Evolutionary conservation across 2,113 vertebrate genomes (phyloP).

Genomic region (Mungos mungo): DNA sequence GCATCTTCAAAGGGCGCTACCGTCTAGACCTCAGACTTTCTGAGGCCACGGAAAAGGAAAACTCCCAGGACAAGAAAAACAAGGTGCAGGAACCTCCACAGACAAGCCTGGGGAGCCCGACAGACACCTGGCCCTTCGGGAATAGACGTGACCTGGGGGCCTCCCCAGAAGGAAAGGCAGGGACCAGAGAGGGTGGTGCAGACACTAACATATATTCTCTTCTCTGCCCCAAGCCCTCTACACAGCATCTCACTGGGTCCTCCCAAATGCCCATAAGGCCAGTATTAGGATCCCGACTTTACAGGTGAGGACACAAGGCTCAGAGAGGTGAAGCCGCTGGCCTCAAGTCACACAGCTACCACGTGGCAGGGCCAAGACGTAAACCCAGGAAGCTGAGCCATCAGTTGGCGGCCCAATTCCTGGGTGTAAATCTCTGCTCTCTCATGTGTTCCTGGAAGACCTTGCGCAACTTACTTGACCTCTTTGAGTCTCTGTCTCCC

Average conservation of each 20-base stretch:
- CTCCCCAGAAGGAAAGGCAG: fast-evolving
- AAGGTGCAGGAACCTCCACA: not conserved
- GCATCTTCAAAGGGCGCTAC: not conserved
- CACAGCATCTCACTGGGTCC: not conserved
- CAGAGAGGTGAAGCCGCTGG: not conserved
- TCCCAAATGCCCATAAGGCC: not conserved
- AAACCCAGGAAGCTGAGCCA: too few species aligned
- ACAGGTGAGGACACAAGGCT: not conserved
- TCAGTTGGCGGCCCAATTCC: not conserved
- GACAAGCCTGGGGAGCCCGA: not conserved
- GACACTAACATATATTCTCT: not conserved
- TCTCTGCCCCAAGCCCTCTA: not conserved
- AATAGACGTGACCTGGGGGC: not conserved
- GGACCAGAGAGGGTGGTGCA: fast-evolving
- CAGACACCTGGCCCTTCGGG: not conserved
- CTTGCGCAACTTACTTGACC: not conserved
- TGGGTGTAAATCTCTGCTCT: not conserved
- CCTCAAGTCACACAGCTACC: not conserved
- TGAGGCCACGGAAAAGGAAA: not conserved
- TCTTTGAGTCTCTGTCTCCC: not conserved
- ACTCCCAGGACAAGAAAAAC: not conserved
- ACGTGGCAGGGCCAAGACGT: not conserved
- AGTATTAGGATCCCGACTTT: not conserved
- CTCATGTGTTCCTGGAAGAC: not conserved
- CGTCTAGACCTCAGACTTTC: not conserved